Evolutionary conservation across 2,888 invertebrate species (phyloP).

Genomic region (Drosophila pegasa): DNA sequence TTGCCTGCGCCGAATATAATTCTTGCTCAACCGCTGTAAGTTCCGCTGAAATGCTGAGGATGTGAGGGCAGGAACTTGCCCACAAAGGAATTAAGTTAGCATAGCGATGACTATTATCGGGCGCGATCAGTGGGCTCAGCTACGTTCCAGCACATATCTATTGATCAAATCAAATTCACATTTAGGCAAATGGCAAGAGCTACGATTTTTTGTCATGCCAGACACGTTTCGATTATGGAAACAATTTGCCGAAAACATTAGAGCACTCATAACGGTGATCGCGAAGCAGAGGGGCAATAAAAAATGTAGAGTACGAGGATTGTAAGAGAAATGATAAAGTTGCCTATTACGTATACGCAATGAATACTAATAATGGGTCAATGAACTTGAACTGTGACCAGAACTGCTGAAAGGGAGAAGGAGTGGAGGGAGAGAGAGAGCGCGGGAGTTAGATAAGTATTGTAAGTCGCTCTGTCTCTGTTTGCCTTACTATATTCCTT

Average conservation of each 20-base stretch:
- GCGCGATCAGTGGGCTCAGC: background rate
- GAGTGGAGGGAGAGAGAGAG: background rate
- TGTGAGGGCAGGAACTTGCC: slow-evolving; percentile 3
- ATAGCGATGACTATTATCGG: background rate
- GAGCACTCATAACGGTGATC: slow-evolving; percentile 61
- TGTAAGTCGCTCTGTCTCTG: no score
- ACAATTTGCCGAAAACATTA: slow-evolving; percentile 54
- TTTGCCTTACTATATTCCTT: no score
- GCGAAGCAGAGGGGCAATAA: slow-evolving; percentile 56
- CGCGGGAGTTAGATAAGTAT: background rate
- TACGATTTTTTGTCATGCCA: slow-evolving; percentile 27
- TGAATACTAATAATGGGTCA: slow-evolving; percentile 67
- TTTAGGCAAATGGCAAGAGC: background rate
- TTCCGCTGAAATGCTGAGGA: slow-evolving; percentile 54
- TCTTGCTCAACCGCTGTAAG: slow-evolving; percentile 45
- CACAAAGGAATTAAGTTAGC: slow-evolving; percentile 42
- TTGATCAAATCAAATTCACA: slow-evolving; percentile 5
- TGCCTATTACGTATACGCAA: slow-evolving; percentile 49
- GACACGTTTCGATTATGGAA: slow-evolving; percentile 77
- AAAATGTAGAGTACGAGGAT: slow-evolving; percentile 60
- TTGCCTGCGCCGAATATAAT: slow-evolving; percentile 60
- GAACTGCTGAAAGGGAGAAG: background rate
- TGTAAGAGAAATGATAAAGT: slow-evolving; percentile 59
- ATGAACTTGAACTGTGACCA: slow-evolving; percentile 50
- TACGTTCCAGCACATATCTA: background rate